phyloP scores from a whole-genome alignment of 2,888 invertebrate species.

The Craniophora ligustri region DNA sequence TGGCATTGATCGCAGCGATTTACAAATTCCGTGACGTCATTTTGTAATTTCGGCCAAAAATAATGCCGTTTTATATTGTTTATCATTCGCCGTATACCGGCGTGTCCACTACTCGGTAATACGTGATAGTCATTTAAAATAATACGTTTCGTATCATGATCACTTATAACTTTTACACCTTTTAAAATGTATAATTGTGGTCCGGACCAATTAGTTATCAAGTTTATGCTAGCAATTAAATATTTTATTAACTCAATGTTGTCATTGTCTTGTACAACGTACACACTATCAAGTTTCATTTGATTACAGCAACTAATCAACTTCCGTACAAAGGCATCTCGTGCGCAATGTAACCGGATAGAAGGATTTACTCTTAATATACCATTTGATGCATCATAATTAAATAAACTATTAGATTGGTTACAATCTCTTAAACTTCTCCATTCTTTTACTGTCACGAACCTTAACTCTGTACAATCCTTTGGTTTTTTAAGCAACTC shows the following conservation, averaged over 20 bases:
- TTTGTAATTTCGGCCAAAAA: too few relatives aligned
- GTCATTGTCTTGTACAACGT: not conserved
- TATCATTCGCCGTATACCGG: too few relatives aligned
- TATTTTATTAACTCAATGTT: not conserved
- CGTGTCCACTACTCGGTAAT: not conserved
- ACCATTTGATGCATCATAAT: not conserved
- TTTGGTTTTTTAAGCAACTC: not conserved
- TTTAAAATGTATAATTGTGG: not conserved
- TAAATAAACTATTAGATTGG: not conserved
- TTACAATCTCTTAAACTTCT: not conserved
- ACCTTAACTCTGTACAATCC: not conserved
- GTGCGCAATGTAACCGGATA: not conserved
- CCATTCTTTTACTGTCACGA: not conserved
- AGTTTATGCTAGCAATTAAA: not conserved
- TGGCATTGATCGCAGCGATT: too few relatives aligned
- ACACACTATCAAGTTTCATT: not conserved
- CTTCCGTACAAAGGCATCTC: not conserved
- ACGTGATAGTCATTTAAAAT: not conserved
- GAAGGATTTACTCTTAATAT: not conserved
- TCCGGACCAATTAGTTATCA: not conserved
- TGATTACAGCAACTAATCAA: not conserved
- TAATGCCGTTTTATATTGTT: too few relatives aligned
- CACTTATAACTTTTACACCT: not conserved
- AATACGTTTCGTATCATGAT: not conserved
- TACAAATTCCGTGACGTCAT: too few relatives aligned